phyloP scores from a whole-genome alignment of 2,888 invertebrate genomes.

The Luffia ferchaultella region DNA sequence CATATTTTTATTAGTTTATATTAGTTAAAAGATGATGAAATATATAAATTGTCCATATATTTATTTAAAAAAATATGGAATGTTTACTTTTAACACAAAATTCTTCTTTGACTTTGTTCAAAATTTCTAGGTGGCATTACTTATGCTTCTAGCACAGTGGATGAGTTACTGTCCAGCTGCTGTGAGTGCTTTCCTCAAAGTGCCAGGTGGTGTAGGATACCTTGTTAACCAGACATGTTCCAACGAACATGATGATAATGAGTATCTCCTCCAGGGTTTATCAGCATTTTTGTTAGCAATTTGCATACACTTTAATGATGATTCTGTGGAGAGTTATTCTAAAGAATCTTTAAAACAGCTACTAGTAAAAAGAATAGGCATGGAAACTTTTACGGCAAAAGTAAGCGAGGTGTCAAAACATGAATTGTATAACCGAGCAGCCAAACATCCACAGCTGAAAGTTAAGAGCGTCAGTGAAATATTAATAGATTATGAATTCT shows the following conservation, averaged over 20 bases:
- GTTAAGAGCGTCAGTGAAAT: constrained; percentile 80
- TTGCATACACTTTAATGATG: constrained; percentile 90
- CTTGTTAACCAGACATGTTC: constrained; percentile 82
- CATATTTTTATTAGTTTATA: too few species aligned
- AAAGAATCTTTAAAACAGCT: constrained; percentile 77
- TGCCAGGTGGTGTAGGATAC: constrained; percentile 84
- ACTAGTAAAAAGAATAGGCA: constrained; percentile 83
- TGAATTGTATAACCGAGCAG: constrained; percentile 90
- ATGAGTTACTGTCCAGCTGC: constrained; percentile 83
- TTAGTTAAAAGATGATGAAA: too few species aligned
- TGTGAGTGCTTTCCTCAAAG: constrained; percentile 82
- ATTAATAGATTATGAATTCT: constrained; percentile 94
- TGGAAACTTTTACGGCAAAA: constrained; percentile 87
- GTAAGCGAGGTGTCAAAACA: constrained; percentile 86
- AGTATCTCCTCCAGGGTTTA: constrained; percentile 79
- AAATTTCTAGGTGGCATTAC: constrained; percentile 73
- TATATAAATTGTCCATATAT: too few species aligned
- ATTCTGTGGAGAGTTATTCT: constrained; percentile 77
- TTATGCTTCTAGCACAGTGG: constrained; percentile 93
- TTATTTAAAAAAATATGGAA: too few species aligned
- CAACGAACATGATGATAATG: constrained; percentile 91
- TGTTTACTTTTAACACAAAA: too few species aligned
- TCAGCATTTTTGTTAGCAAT: constrained; percentile 93
- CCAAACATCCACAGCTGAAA: constrained; percentile 91
- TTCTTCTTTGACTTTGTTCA: too few species aligned